A percentile compares a stretch with the other conserved stretches of the same genome.
Evolutionary conservation across 2,113 vertebrate species (phyloP).

Genomic region (Cyphomyrus discorhynchus): DNA sequence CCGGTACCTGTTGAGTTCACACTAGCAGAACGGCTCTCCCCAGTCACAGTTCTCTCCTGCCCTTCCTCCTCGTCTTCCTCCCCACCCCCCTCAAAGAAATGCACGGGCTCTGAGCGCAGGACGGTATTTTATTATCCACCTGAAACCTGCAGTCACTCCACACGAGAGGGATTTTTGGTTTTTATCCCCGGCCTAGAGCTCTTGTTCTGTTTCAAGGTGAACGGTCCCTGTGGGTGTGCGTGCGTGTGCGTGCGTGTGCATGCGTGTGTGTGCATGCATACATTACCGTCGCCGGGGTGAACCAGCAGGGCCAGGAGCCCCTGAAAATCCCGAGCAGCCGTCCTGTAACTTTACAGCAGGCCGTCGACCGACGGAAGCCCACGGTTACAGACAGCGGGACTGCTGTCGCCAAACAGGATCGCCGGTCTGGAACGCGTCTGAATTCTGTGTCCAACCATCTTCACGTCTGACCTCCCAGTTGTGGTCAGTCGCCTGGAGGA

Average conservation of each 20-base stretch:
- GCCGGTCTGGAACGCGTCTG: constrained; percentile 16
- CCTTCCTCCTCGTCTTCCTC: constrained; percentile 19
- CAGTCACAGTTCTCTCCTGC: constrained; percentile 48
- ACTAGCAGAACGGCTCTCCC: constrained; percentile 42
- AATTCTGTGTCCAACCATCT: constrained; percentile 46
- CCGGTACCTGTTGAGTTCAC: constrained; percentile 52
- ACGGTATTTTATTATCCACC: not conserved
- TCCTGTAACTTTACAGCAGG: not conserved
- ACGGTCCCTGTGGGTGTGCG: not conserved
- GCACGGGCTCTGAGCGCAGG: not conserved
- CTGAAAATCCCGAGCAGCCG: not conserved
- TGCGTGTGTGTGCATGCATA: not conserved
- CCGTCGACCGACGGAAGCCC: not conserved
- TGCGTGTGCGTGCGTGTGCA: not conserved
- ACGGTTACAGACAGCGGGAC: not conserved
- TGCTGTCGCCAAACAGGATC: not conserved
- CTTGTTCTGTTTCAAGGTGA: not conserved
- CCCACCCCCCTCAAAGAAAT: too few relatives aligned
- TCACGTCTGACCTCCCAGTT: constrained; percentile 49
- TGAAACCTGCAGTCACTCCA: not conserved
- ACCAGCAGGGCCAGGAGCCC: not conserved
- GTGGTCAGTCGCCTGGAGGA: constrained; percentile 53
- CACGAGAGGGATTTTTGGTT: not conserved
- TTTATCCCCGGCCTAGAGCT: not conserved
- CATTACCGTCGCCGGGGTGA: not conserved